Conservation (phyloP, 2,888 invertebrate species). For the Nomada hirtipes region DNA sequence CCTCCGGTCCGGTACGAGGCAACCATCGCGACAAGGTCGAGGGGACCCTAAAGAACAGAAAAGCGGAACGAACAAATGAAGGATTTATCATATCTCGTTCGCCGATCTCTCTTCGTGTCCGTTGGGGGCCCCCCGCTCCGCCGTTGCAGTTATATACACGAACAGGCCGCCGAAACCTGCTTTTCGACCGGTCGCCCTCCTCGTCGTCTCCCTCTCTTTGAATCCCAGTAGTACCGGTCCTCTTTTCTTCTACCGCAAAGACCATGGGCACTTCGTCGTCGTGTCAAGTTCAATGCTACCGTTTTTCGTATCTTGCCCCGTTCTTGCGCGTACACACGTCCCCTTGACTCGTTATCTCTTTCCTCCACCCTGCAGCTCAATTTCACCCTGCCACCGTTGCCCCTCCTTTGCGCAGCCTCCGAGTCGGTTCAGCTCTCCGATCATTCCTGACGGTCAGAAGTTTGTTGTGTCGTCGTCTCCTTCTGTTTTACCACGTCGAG, state of each 20-base stretch:
- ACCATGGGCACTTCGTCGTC: conserved; percentile 65
- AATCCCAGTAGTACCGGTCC: conserved; percentile 46
- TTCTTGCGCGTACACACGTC: conserved; percentile 23
- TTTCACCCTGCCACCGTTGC: conserved; percentile 3
- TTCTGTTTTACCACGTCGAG: too few species aligned
- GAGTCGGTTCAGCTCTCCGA: too few species aligned
- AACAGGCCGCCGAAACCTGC: conserved; percentile 68
- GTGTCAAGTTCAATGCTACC: conserved; percentile 76
- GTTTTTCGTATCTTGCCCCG: conserved; percentile 51
- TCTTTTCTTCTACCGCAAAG: conserved; percentile 52
- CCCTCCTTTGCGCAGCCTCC: too few species aligned
- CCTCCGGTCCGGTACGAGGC: not conserved
- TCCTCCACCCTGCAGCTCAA: not conserved
- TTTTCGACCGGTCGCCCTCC: conserved; percentile 69
- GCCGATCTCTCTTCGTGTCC: conserved; percentile 66
- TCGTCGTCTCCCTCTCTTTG: conserved; percentile 39
- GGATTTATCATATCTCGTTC: conserved; percentile 68
- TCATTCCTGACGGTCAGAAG: too few species aligned
- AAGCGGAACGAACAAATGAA: conserved; percentile 53
- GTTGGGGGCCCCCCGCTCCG: conserved; percentile 48
- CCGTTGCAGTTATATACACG: conserved; percentile 60
- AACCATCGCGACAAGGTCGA: conserved; percentile 64
- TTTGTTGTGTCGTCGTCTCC: too few species aligned
- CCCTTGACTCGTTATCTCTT: conserved; percentile 22
- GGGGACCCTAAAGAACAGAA: conserved; percentile 49